A percentile compares a stretch with the other conserved stretches of the same genome.
phyloP scores from a whole-genome alignment of 2,888 invertebrate genomes.

The Eupeodes latifasciatus region DNA sequence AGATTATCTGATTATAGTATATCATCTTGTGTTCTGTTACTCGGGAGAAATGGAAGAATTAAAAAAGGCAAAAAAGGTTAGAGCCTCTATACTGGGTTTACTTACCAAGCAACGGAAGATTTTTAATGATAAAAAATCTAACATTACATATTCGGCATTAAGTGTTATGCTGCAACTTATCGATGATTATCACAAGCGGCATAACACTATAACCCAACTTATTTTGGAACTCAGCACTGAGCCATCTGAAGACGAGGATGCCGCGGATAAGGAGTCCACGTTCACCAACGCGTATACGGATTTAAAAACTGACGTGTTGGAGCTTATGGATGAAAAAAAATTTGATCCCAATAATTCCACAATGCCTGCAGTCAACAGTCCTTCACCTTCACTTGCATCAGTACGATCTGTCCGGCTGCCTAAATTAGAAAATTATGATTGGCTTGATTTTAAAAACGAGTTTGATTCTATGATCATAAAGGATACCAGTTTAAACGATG shows the following conservation, averaged over 20 bases:
- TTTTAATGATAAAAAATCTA: neutral
- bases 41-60: neutral
- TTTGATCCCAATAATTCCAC: conserved; percentile 4
- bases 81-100: conserved; percentile 20
- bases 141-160: conserved; percentile 6
- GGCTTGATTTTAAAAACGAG: conserved; percentile 22
- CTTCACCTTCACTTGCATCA: neutral
- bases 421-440: conserved; percentile 30
- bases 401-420: neutral
- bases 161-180: conserved; percentile 27
- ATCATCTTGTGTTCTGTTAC: neutral
- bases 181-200: conserved; percentile 14
- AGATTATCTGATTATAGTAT: neutral
- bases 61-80: conserved; percentile 27
- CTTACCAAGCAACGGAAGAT: conserved; percentile 14
- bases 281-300: conserved; percentile 18
- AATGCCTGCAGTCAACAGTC: neutral
- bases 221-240: conserved; percentile 18
- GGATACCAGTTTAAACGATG: conserved; percentile 13
- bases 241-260: conserved; percentile 9
- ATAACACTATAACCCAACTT: conserved; percentile 11
- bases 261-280: neutral
- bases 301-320: conserved; percentile 14
- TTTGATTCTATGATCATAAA: conserved; percentile 28
- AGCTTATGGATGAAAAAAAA: conserved; percentile 27